Percentiles rank a stretch among this genome's conserved stretches.
Conservation (phyloP, 2,797 vertebrate species). For the Bradypodion pumilum region DNA sequence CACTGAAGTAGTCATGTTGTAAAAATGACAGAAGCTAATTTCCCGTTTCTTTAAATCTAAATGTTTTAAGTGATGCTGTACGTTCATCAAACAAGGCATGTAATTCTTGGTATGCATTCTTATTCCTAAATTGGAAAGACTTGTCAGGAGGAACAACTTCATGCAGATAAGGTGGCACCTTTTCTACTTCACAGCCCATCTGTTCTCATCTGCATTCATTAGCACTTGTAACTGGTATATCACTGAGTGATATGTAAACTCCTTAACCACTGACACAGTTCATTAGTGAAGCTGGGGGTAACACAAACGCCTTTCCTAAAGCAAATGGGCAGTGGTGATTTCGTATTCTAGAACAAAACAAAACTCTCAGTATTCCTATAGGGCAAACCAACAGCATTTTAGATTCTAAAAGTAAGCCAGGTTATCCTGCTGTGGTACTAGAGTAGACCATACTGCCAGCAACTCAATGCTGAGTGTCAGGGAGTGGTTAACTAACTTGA, state of each 20-base stretch:
- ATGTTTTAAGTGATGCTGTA: slow-evolving; percentile 10
- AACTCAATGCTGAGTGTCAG: no score
- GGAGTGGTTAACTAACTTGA: no score
- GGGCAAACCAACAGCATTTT: not conserved
- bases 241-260: slow-evolving; percentile 6
- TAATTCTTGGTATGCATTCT: slow-evolving; percentile 36
- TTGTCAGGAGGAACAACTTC: slow-evolving; percentile 24
- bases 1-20: not conserved
- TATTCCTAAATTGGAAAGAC: slow-evolving; percentile 12
- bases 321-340: not conserved
- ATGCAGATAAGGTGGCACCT: slow-evolving; percentile 28
- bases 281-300: slow-evolving; percentile 21
- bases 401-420: not conserved
- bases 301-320: slow-evolving; percentile 18
- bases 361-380: slow-evolving; percentile 2
- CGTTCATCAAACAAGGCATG: slow-evolving; percentile 9
- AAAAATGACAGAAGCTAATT: not conserved
- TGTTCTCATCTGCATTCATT: slow-evolving; percentile 45
- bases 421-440: no score
- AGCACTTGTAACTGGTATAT: slow-evolving; percentile 35
- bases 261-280: not conserved
- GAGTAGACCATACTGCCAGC: not conserved
- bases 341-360: not conserved
- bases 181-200: slow-evolving; percentile 30
- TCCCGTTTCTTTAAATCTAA: not conserved